phyloP scores from a whole-genome alignment of 2,888 invertebrate genomes.

The Chesias legatella region DNA sequence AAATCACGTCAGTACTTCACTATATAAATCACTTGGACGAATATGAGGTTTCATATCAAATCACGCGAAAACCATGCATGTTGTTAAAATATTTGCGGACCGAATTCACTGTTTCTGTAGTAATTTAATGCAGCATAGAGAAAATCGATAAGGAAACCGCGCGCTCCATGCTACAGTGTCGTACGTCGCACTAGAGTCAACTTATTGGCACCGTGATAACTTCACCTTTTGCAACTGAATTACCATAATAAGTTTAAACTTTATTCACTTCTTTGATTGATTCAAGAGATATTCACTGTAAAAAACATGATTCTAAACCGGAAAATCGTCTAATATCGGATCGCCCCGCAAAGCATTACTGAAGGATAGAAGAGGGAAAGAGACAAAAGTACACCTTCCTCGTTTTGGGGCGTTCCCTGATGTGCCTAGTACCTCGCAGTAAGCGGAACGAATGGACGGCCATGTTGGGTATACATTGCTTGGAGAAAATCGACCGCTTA shows the following conservation, averaged over 20 bases:
- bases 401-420: conserved; percentile 58
- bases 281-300: conserved; percentile 2
- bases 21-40: conserved; percentile 34
- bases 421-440: conserved; percentile 31
- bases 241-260: conserved; percentile 1
- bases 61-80: conserved; percentile 48
- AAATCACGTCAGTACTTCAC: conserved; percentile 26
- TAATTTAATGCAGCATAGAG: conserved; percentile 76
- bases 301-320: conserved; percentile 18
- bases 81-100: conserved; percentile 56
- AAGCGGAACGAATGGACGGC: conserved; percentile 12
- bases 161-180: conserved; percentile 66
- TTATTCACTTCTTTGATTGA: conserved; percentile 6
- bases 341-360: conserved; percentile 46
- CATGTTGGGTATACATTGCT: conserved; percentile 17
- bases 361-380: conserved; percentile 52
- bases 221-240: conserved; percentile 41
- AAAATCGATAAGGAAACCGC: conserved; percentile 78
- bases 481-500: not conserved
- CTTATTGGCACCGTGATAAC: conserved; percentile 52
- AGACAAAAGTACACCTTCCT: conserved; percentile 49
- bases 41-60: conserved; percentile 37
- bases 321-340: conserved; percentile 40
- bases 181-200: conserved; percentile 46
- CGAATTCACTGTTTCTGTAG: conserved; percentile 68